Evolutionary conservation across 1,140 invertebrate species (phyloP).

Genomic region (Pseudoatta argentina): DNA sequence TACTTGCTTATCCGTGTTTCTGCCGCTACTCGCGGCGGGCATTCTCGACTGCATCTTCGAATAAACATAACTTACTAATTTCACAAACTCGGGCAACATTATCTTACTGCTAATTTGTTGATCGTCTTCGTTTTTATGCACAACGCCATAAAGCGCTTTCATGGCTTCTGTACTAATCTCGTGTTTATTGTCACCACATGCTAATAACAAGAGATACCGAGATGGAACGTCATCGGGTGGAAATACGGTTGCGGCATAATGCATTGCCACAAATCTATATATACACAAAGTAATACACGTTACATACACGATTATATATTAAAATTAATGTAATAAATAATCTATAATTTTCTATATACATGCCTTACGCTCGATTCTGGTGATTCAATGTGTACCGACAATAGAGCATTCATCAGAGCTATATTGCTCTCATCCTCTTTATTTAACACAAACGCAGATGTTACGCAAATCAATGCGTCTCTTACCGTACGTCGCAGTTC

Average conservation of each 20-base stretch:
- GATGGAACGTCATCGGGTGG: constrained; percentile 93
- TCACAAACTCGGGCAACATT: constrained; percentile 87
- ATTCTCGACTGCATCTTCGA: constrained; percentile 89
- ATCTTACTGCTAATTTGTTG: constrained; percentile 78
- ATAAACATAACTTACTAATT: constrained; percentile 89
- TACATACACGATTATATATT: constrained; percentile 45
- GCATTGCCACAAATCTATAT: constrained; percentile 91
- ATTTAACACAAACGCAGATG: constrained; percentile 85
- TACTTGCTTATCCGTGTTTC: constrained; percentile 86
- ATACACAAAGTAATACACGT: constrained; percentile 42
- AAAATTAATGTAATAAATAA: constrained; percentile 41
- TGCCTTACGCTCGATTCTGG: constrained; percentile 81
- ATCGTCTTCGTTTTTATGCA: constrained; percentile 85
- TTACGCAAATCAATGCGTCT: constrained; percentile 88
- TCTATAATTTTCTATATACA: constrained; percentile 68
- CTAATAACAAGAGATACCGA: constrained; percentile 93
- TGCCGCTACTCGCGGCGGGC: constrained; percentile 85
- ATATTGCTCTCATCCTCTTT: constrained; percentile 81
- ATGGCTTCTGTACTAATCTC: constrained; percentile 92
- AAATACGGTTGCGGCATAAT: constrained; percentile 94
- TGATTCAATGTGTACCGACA: constrained; percentile 83
- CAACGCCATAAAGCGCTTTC: constrained; percentile 89
- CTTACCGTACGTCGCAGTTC: constrained; percentile 87
- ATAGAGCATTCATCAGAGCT: constrained; percentile 87
- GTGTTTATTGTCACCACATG: constrained; percentile 94